Evolutionary conservation across 2,888 invertebrate species (phyloP), one percentile per base, ranked within the genome.

Genomic region (Napeogenes inachia): DNA sequence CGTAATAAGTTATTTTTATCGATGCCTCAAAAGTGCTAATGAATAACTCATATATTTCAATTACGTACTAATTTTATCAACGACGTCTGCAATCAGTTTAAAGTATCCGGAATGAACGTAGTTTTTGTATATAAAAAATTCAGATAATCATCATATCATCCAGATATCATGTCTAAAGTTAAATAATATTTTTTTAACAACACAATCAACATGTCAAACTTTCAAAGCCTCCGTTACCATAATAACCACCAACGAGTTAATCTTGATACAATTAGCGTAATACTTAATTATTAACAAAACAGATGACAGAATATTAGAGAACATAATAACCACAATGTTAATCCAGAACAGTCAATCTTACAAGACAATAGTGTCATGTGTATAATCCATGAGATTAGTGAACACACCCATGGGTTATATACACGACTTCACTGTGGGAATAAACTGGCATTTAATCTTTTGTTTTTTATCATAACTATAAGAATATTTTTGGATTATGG

Each of bases 371-470:
- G 30, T 46, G 56, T 58, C 38, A 54, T 30, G 47, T 46, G 57
- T 61, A 61, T 66, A 64, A 66, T 66, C 66, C 64, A 57, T 50
- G 75, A 78, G 80, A 83, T 84, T 80, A 82, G 74, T 73, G 74
- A 73, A 55, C 60, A 42, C 42, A 12, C 58, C 61, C 45, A 59
- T 45, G 56, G 64, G 54, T 64, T 47, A 57, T 62, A 64, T 64
- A 68, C 56, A 66, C 59, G 62, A 63, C 57, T 50, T 68, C 72
- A 68, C 68, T 76, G 79, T 81, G 82, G 73, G 78, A 80, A 76
- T 2, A 12, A 50, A 2, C 6, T 50, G 50, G 50, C 30, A 21
- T 50, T 50, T 50, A 50, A 50, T 50, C 8, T 30, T 50, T 30
- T 30, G 50, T 50, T 50, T 50, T 47, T 50, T 12, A 50, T 30